Conservation (phyloP, 2,888 invertebrate genomes). For the Meiosimyza decipiens region DNA sequence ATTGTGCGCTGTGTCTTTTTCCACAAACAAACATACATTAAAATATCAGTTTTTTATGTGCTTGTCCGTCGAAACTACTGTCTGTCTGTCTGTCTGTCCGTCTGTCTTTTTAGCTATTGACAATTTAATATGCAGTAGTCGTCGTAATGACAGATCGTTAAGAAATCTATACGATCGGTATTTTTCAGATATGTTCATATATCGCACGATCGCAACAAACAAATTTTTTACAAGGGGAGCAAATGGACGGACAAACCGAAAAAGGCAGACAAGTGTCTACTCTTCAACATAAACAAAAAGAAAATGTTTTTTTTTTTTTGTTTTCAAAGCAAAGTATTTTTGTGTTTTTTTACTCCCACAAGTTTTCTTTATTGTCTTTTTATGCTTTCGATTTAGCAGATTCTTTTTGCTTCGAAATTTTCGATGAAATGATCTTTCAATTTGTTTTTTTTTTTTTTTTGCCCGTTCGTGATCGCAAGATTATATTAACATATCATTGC, state of each 20-base stretch:
- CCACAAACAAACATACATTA: slow-evolving; percentile 14
- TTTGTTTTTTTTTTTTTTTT: background rate
- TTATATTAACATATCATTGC: slow-evolving; percentile 18
- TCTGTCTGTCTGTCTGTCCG: background rate
- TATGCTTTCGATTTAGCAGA: background rate
- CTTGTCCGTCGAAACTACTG: background rate
- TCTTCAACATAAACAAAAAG: background rate
- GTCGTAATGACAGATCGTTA: slow-evolving; percentile 67
- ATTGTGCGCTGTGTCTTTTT: slow-evolving; percentile 4
- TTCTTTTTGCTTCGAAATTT: slow-evolving; percentile 10
- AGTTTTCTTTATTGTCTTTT: background rate
- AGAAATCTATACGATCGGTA: slow-evolving; percentile 44
- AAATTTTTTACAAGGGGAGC: slow-evolving; percentile 7
- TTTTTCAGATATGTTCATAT: slow-evolving; percentile 20
- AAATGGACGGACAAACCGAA: background rate
- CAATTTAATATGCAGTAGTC: slow-evolving; percentile 35
- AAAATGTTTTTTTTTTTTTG: background rate
- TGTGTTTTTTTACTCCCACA: slow-evolving; percentile 24
- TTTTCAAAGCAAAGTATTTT: slow-evolving; percentile 1
- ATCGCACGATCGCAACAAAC: slow-evolving; percentile 23
- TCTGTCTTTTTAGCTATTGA: slow-evolving; percentile 30
- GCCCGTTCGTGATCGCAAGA: slow-evolving; percentile 10
- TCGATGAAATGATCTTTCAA: slow-evolving; percentile 15
- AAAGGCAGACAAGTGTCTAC: slow-evolving; percentile 21
- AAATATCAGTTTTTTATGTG: background rate